Evolutionary conservation across 2,797 vertebrate genomes (phyloP).

Genomic region (Sciaenops ocellatus): DNA sequence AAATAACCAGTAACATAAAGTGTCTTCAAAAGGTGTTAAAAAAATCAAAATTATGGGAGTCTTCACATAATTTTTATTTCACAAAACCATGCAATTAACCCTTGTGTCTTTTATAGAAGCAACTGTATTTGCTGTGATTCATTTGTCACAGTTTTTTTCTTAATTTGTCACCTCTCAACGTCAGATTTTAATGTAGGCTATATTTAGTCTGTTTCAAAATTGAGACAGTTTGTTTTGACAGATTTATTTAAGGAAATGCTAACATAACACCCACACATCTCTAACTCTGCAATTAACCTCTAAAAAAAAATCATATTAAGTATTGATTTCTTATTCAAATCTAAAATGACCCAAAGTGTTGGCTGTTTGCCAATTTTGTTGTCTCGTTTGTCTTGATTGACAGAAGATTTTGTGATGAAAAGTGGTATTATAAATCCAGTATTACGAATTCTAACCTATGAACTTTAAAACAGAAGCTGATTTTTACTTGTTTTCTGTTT

Average conservation of each 20-base stretch:
- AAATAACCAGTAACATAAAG: not conserved
- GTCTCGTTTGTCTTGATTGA: not conserved
- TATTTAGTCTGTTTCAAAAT: not conserved
- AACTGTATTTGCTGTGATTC: not conserved
- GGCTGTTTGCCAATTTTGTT: not conserved
- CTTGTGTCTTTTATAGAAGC: not conserved
- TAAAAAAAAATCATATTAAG: not conserved
- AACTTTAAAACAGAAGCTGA: not conserved
- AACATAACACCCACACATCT: not conserved
- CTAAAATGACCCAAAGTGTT: not conserved
- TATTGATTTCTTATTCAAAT: conserved; percentile 8
- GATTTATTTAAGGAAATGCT: not conserved
- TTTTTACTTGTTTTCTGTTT: not conserved
- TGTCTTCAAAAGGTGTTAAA: not conserved
- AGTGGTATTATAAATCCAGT: not conserved
- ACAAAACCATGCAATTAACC: not conserved
- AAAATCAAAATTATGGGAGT: too few relatives aligned
- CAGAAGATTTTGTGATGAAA: not conserved
- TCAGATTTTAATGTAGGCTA: not conserved
- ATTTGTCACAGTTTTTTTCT: not conserved
- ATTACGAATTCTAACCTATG: too few relatives aligned
- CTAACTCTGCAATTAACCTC: not conserved
- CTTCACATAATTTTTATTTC: not conserved
- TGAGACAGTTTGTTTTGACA: not conserved
- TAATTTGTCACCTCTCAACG: not conserved